Evolutionary conservation across 2,797 vertebrate genomes (phyloP).

Genomic region (Mus minutoides): DNA sequence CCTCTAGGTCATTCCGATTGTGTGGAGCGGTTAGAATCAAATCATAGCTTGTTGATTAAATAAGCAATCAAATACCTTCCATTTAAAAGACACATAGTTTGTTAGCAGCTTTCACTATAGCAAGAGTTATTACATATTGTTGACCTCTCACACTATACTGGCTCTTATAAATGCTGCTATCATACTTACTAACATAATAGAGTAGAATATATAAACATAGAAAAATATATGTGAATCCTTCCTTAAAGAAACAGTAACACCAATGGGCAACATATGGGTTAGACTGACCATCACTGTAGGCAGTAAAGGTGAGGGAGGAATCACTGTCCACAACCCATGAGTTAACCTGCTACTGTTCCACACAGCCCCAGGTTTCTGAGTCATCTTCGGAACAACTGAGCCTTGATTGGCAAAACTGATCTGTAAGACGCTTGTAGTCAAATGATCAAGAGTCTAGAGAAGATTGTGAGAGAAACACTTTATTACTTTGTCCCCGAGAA

Average conservation of each 20-base stretch:
- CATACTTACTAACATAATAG: neutral
- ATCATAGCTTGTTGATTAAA: neutral
- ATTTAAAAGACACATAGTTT: neutral
- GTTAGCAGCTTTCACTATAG: neutral
- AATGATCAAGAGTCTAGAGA: neutral
- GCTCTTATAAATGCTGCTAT: neutral
- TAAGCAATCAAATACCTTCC: neutral
- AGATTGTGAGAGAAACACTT: neutral
- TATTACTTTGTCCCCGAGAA: neutral
- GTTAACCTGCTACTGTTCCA: neutral
- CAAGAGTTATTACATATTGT: neutral
- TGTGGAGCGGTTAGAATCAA: neutral
- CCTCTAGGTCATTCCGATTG: neutral
- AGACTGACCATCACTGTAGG: neutral
- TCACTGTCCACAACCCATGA: neutral
- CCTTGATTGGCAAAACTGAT: neutral
- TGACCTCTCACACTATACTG: neutral
- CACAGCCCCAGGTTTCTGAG: neutral
- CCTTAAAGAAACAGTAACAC: neutral
- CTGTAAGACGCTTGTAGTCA: neutral
- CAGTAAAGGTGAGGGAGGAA: neutral
- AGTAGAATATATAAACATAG: neutral
- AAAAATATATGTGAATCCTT: neutral
- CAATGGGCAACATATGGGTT: neutral
- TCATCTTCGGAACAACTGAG: neutral